These are phyloP conservation scores for Melanerpes formicivorus DNA, from an alignment of 2,113 vertebrate genomes.

Conservation along the genomic window DNA sequence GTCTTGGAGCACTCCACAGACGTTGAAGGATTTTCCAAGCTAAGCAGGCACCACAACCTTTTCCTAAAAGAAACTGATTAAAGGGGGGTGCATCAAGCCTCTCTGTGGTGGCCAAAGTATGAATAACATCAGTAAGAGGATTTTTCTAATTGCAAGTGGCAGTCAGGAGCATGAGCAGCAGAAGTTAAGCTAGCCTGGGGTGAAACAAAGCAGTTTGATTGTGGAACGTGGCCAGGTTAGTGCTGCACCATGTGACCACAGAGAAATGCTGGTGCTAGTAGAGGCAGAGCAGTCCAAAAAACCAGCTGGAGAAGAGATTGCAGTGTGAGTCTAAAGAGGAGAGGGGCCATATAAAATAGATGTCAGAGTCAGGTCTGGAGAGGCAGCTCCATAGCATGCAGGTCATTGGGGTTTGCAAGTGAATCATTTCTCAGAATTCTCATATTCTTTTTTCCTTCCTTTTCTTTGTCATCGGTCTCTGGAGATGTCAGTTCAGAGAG, in stretches of 20 bases:
- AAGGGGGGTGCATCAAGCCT: neutral
- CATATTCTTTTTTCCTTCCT: neutral
- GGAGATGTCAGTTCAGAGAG: neutral
- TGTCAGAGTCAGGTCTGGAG: neutral
- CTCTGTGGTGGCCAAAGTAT: neutral
- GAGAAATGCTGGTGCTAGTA: neutral
- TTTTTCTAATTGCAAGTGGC: neutral
- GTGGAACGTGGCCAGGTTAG: neutral
- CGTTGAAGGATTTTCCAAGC: neutral
- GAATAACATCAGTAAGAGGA: neutral
- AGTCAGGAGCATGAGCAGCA: neutral
- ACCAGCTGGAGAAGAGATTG: neutral
- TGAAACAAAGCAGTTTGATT: neutral
- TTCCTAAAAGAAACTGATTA: neutral
- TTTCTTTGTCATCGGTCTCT: neutral
- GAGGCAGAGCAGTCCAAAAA: neutral
- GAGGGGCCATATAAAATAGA: neutral
- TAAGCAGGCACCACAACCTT: neutral
- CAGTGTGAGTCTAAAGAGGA: neutral
- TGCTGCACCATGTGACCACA: neutral
- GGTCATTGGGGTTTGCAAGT: neutral
- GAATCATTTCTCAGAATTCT: neutral
- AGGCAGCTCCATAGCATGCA: rapidly evolving
- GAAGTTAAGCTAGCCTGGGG: neutral
- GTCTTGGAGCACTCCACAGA: neutral